These are phyloP conservation scores for Semnornis frantzii DNA, from an alignment of 2,113 vertebrate species.

Conservation along the genomic window DNA sequence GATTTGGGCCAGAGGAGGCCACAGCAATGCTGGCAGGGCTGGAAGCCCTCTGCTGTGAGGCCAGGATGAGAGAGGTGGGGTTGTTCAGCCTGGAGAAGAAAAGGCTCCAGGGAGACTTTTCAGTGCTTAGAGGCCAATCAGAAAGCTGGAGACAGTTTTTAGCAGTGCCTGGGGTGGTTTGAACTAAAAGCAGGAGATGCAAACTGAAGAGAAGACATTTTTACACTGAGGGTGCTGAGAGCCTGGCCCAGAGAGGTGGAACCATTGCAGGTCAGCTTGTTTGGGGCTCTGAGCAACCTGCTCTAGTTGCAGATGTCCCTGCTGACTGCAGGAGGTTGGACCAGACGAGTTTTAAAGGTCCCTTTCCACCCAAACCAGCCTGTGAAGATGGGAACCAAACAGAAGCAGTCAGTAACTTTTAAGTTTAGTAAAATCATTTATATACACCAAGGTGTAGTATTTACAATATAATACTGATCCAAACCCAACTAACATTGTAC, in stretches of 20 bases:
- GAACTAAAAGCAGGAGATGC: no score
- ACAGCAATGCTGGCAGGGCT: no score
- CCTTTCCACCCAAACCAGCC: neutral
- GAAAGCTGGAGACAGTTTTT: no score
- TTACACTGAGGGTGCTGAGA: no score
- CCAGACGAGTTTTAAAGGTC: neutral
- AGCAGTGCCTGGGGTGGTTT: no score
- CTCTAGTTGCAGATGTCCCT: neutral
- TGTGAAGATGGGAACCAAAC: neutral
- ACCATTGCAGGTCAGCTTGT: neutral
- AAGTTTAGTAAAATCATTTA: slow-evolving; percentile 78
- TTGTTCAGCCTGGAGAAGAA: no score
- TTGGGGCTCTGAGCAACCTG: neutral
- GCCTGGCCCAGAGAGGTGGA: no score
- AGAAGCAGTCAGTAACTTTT: slow-evolving; percentile 39
- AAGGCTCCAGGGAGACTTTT: no score
- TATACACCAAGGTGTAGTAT: slow-evolving; percentile 72
- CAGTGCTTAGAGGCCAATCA: no score
- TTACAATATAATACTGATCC: slow-evolving; percentile 77
- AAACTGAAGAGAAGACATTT: no score
- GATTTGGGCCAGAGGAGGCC: neutral
- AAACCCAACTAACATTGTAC: slow-evolving; percentile 36
- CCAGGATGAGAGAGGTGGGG: no score
- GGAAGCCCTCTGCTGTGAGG: no score
- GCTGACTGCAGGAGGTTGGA: neutral